Evolutionary conservation across 2,888 invertebrate species (phyloP).

Genomic region (Eupeodes latifasciatus): DNA sequence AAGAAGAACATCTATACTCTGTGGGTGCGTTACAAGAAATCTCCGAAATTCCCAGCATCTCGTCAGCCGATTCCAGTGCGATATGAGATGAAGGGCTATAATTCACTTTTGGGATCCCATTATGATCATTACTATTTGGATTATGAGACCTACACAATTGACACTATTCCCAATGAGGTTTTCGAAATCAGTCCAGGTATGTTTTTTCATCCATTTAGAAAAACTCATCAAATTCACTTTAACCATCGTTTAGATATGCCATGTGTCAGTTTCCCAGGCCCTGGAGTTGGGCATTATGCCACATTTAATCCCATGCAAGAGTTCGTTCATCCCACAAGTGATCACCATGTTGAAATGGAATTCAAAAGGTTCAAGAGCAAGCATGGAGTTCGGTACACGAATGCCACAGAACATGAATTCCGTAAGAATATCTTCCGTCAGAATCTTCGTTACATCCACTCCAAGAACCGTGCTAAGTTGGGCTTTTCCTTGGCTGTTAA

Average conservation of each 20-base stretch:
- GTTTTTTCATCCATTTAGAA: conserved; percentile 50
- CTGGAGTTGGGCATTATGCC: conserved; percentile 92
- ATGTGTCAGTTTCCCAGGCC: conserved; percentile 94
- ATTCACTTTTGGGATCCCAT: conserved; percentile 96
- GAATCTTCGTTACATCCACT: conserved; percentile 92
- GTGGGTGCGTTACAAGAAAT: conserved; percentile 92
- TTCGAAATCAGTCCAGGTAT: conserved; percentile 88
- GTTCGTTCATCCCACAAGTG: conserved; percentile 90
- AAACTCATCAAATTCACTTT: neutral
- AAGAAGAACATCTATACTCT: conserved; percentile 95
- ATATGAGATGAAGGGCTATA: conserved; percentile 98
- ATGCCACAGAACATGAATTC: conserved; percentile 87
- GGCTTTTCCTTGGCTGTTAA: conserved; percentile 92
- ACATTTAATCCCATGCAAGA: conserved; percentile 97
- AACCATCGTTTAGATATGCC: conserved; percentile 85
- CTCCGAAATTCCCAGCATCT: conserved; percentile 83
- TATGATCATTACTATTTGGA: conserved; percentile 97
- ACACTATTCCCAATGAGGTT: conserved; percentile 88
- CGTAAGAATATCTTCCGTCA: conserved; percentile 93
- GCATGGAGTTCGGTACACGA: conserved; percentile 89
- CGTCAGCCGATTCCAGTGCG: conserved; percentile 89
- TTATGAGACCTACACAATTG: conserved; percentile 89
- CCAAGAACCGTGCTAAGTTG: conserved; percentile 90
- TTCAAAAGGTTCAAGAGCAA: conserved; percentile 89
- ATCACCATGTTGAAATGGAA: conserved; percentile 90